Evolutionary conservation across 92 coral and sea anemone genomes (phyloP).

Genomic region (Scolanthus callimorphus): DNA sequence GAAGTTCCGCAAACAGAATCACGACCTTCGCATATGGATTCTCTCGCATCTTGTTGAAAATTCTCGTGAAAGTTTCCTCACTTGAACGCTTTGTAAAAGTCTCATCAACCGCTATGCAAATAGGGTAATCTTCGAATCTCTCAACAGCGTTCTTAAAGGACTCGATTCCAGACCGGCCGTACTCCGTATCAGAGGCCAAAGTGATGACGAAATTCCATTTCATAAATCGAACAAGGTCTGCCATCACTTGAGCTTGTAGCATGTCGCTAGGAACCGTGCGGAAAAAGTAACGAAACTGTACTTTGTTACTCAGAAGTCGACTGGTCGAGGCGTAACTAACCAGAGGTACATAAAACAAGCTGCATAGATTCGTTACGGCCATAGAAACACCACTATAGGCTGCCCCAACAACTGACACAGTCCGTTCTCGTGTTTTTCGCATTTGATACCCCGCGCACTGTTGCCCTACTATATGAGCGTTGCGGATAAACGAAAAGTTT

Average conservation of each 20-base stretch:
- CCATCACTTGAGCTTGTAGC: conserved; percentile 85
- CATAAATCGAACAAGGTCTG: conserved; percentile 73
- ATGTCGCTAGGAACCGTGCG: conserved; percentile 83
- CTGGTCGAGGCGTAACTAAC: conserved; percentile 88
- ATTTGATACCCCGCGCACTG: conserved; percentile 32
- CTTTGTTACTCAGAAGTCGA: conserved; percentile 64
- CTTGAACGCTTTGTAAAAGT: conserved; percentile 73
- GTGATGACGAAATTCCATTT: conserved; percentile 82
- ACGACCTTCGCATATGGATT: conserved; percentile 72
- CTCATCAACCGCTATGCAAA: conserved; percentile 82
- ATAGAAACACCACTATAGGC: conserved; percentile 84
- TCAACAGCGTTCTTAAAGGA: conserved; percentile 71
- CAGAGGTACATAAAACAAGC: conserved; percentile 72
- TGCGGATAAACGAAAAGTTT: conserved; percentile 75
- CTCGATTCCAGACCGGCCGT: conserved; percentile 87
- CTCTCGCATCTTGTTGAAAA: conserved; percentile 49
- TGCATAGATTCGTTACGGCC: conserved; percentile 86
- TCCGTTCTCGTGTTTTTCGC: conserved; percentile 22
- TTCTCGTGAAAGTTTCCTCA: conserved; percentile 46
- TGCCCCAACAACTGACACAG: conserved; percentile 82
- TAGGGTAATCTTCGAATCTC: conserved; percentile 51
- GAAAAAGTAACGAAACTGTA: conserved; percentile 69
- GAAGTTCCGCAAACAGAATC: conserved; percentile 75
- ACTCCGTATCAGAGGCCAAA: conserved; percentile 81
- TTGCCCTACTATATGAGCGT: conserved; percentile 39